phyloP scores from a whole-genome alignment of 2,797 vertebrate species.

The Xenentodon cancila region DNA sequence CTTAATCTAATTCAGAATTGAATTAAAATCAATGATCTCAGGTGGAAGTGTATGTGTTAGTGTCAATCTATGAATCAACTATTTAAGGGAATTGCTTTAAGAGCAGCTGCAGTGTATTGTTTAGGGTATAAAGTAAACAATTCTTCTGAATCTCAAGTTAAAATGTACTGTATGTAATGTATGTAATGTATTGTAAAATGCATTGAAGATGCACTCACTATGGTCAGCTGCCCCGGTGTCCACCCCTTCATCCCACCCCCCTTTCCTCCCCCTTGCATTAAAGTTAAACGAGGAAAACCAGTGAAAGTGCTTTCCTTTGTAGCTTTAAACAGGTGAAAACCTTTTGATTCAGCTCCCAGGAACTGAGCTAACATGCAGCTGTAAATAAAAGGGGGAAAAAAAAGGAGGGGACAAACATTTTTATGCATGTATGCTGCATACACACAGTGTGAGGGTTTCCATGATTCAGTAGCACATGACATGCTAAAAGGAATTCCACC shows the following conservation, averaged over 20 bases:
- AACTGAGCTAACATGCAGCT: conserved; percentile 4
- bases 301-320: conserved; percentile 28
- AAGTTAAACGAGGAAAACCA: conserved; percentile 30
- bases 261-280: conserved; percentile 16
- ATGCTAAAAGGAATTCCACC: conserved; percentile 33
- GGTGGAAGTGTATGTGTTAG: not conserved
- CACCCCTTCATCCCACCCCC: too few species aligned
- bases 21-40: conserved; percentile 46
- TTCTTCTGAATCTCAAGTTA: not conserved
- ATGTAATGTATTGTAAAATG: conserved; percentile 12
- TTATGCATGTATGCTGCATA: not conserved
- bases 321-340: conserved; percentile 44
- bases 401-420: not conserved
- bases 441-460: conserved; percentile 25
- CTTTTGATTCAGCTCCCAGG: conserved; percentile 43
- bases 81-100: not conserved
- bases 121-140: not conserved
- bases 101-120: not conserved
- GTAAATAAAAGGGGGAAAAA: conserved; percentile 3
- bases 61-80: not conserved
- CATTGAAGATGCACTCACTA: not conserved
- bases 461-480: conserved; percentile 30
- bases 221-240: conserved; percentile 4
- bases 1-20: conserved; percentile 34
- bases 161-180: too few species aligned